These are phyloP conservation scores for Lasius platythorax DNA, from an alignment of 2,888 invertebrate genomes.

Conservation along the genomic window DNA sequence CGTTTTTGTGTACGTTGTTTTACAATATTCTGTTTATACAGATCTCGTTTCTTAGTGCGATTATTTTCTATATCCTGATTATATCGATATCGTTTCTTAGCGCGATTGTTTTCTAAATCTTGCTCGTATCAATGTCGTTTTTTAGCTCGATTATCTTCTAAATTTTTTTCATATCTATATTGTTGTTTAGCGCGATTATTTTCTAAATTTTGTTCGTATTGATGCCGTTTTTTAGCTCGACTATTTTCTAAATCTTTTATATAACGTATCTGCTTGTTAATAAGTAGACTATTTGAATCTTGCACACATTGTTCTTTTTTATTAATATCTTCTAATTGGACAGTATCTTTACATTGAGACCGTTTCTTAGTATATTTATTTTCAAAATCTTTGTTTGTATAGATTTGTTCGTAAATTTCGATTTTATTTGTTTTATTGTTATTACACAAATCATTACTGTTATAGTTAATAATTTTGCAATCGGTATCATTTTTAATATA, in stretches of 20 bases:
- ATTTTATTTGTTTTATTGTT: not conserved
- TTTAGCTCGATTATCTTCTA: not conserved
- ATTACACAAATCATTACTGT: not conserved
- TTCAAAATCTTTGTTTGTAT: not conserved
- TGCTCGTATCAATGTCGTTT: not conserved
- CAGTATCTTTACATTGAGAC: not conserved
- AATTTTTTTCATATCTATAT: not conserved
- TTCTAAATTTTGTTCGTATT: not conserved
- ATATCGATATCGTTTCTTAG: not conserved
- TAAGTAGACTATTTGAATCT: not conserved
- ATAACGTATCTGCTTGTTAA: not conserved
- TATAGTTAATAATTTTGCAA: not conserved
- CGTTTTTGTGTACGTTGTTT: not conserved
- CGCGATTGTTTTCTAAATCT: not conserved
- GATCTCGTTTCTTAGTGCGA: not conserved
- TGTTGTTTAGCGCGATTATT: not conserved
- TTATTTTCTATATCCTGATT: not conserved
- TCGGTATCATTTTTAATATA: not conserved
- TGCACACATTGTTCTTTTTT: not conserved
- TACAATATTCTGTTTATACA: not conserved
- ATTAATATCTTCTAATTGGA: too few relatives aligned
- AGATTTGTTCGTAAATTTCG: not conserved
- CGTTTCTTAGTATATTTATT: not conserved
- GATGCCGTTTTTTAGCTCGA: not conserved
- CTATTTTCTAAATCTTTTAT: not conserved